phyloP scores from a whole-genome alignment of 2,888 invertebrate genomes.

The Hypsopygia costalis region DNA sequence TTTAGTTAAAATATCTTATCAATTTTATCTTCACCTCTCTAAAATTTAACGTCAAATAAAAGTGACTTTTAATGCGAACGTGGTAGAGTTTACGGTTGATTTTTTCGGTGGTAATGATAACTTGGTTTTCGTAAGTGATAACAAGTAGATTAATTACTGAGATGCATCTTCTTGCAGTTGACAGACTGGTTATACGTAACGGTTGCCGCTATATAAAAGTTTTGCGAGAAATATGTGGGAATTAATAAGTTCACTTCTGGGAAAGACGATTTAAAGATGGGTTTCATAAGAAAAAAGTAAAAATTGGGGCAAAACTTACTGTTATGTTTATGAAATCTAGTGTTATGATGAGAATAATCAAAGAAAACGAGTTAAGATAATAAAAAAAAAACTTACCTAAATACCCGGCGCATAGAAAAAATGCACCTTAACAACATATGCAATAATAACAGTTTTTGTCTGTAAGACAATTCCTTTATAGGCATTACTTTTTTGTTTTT shows the following conservation, averaged over 20 bases:
- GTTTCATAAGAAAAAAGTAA: neutral
- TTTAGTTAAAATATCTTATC: constrained; percentile 10
- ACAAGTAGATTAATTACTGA: constrained; percentile 64
- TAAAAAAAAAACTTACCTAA: no score
- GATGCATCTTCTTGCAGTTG: constrained; percentile 53
- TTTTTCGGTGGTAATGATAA: neutral
- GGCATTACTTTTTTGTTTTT: no score
- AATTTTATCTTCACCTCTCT: neutral
- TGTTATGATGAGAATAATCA: no score
- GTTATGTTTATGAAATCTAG: no score
- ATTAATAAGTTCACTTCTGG: constrained; percentile 22
- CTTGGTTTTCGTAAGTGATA: constrained; percentile 31
- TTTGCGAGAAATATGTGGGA: constrained; percentile 23
- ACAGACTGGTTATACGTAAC: constrained; percentile 35
- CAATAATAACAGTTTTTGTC: no score
- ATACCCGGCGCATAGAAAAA: no score
- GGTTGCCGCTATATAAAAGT: constrained; percentile 17
- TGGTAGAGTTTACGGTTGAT: constrained; percentile 6
- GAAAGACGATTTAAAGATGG: constrained; percentile 9
- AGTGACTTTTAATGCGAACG: neutral
- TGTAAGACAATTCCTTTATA: no score
- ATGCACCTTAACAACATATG: no score
- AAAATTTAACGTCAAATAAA: neutral
- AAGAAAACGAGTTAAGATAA: no score
- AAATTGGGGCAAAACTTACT: neutral